These are phyloP conservation scores for Darevskia mixta DNA, from an alignment of 2,797 vertebrate species.

Conservation along the genomic window DNA sequence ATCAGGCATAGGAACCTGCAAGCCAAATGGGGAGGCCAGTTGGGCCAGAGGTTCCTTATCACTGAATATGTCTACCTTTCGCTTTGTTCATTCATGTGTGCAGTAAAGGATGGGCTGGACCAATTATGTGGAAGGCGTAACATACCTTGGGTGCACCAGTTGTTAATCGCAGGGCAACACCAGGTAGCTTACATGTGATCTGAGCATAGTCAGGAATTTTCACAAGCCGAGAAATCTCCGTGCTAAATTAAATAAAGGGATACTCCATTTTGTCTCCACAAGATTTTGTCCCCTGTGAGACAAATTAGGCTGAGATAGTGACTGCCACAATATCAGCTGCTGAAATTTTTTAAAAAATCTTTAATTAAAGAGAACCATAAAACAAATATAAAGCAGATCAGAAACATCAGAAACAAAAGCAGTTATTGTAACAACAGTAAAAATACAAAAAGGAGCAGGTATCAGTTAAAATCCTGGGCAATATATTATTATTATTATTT, in stretches of 20 bases:
- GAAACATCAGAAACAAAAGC: too few relatives aligned
- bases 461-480: too few relatives aligned
- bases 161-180: background rate
- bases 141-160: background rate
- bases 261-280: background rate
- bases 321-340: background rate
- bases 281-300: background rate
- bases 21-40: too few relatives aligned
- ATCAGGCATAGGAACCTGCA: too few relatives aligned
- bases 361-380: too few relatives aligned
- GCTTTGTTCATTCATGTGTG: background rate
- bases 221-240: background rate
- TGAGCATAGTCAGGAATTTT: background rate
- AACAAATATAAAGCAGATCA: too few relatives aligned
- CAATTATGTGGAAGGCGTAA: background rate
- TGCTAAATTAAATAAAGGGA: background rate
- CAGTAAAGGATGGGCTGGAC: background rate
- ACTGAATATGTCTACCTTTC: background rate
- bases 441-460: background rate
- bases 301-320: background rate
- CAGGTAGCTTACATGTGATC: background rate
- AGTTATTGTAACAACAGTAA: too few relatives aligned
- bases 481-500: too few relatives aligned
- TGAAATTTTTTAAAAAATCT: background rate
- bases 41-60: too few relatives aligned